Percentiles rank a stretch among this genome's conserved stretches.
Evolutionary conservation across 2,113 vertebrate genomes (phyloP).

Genomic region (Uria lomvia): DNA sequence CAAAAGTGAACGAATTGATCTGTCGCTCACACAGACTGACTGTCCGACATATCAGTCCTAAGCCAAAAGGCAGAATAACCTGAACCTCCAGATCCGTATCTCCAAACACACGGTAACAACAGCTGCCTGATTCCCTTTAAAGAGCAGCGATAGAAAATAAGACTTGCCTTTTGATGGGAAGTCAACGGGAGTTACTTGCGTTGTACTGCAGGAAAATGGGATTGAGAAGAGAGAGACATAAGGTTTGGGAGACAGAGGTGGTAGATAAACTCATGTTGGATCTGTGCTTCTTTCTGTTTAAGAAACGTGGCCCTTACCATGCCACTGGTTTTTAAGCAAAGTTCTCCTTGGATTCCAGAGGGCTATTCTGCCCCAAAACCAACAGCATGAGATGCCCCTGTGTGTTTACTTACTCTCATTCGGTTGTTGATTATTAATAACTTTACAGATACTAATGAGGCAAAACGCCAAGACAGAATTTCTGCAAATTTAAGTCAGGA

Average conservation of each 20-base stretch:
- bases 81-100: background rate
- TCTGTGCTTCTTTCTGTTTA: conserved; percentile 2
- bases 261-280: background rate
- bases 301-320: background rate
- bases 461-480: background rate
- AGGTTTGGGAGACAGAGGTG: background rate
- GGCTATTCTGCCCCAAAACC: conserved; percentile 3
- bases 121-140: background rate
- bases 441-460: background rate
- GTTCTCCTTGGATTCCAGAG: conserved; percentile 5
- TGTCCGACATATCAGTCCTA: background rate
- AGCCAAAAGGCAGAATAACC: background rate
- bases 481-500: background rate
- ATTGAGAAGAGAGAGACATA: background rate
- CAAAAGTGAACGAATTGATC: background rate
- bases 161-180: background rate
- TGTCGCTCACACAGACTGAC: background rate
- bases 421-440: conserved; percentile 24
- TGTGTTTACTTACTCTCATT: conserved; percentile 2
- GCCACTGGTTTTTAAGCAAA: conserved; percentile 14
- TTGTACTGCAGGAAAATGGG: background rate
- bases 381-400: background rate
- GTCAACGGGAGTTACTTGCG: background rate
- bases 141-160: background rate
- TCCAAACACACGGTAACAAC: background rate